A percentile compares a stretch with the other conserved stretches of the same genome.
Conservation (phyloP, 2,888 invertebrate genomes). For the Limnephilus lunatus region DNA sequence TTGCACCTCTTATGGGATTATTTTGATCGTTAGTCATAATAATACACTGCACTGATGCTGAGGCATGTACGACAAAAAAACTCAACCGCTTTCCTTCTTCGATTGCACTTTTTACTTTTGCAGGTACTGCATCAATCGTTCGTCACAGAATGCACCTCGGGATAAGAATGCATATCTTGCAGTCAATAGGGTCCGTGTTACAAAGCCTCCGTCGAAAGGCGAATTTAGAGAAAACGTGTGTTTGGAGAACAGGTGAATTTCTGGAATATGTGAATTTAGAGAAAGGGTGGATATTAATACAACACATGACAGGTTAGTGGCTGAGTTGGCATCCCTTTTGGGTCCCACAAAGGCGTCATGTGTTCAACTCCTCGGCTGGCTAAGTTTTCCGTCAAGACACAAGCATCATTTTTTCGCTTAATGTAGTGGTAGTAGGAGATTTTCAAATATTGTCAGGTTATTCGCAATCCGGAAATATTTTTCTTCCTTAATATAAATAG, state of each 20-base stretch:
- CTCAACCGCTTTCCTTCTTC: not conserved
- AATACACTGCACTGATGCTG: not conserved
- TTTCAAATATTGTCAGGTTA: too few species aligned
- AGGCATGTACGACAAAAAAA: not conserved
- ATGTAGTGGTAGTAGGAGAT: too few species aligned
- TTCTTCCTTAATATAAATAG: too few species aligned
- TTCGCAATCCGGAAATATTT: too few species aligned
- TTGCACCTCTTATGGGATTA: not conserved
- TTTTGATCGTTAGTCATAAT: conserved; percentile 5
- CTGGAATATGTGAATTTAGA: not conserved
- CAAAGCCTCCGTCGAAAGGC: not conserved
- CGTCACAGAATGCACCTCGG: conserved; percentile 32
- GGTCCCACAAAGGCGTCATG: too few species aligned
- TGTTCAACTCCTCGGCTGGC: too few species aligned
- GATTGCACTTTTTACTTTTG: conserved; percentile 10
- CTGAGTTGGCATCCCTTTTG: too few species aligned
- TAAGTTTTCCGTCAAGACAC: too few species aligned
- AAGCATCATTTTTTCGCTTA: too few species aligned
- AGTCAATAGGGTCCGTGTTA: not conserved
- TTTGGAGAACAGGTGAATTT: not conserved
- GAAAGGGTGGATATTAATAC: too few species aligned
- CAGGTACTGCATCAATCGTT: conserved; percentile 36
- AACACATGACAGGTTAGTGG: too few species aligned
- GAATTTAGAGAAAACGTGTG: not conserved
- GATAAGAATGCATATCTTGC: conserved; percentile 11